Evolutionary conservation across 2,888 invertebrate species (phyloP), one percentile per base, ranked within the genome.

Genomic region (Blastobasis adustella): DNA sequence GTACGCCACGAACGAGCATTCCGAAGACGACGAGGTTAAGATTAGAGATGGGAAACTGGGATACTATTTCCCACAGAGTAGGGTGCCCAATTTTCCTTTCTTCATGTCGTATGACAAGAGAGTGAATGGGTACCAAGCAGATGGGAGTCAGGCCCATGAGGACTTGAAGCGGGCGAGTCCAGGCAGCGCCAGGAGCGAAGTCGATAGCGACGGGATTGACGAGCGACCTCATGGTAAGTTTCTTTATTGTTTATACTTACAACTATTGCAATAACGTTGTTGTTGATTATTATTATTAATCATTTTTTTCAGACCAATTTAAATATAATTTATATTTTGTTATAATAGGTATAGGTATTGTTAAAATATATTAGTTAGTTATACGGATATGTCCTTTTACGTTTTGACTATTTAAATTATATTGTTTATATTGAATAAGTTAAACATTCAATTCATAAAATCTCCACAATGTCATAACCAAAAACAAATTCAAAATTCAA

Each of bases 21-120:
- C 82, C 0, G 85, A 84, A 45, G 85, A 86, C 5, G 85, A 86
- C 3, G 82, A 86, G 1, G 62, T 79, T 5, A 83, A 86, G 61
- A 67, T 79, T 54, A 74, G 84, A 49, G 80, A 82, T 52, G 76
- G 73, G 50, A 82, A 84, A 58, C 78, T 87, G 79, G 79, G 80
- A 0, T 88, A 87, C 52, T 88, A 82, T 61, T 83, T 84, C 47
- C 84, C 83, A 49, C 86, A 85, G 61, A 86, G 78, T 60, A 68
- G 86, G 0, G 81, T 86, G 5, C 77, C 80, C 44, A 87, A 85
- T 71, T 88, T 89, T 53, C 88, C 89, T 43, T 85, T 88, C 59
- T 89, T 87, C 57, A 83, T 89, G 82, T 78, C 82, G 3, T 89
- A 89, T 56, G 87, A 88, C 5, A 87, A 88, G 55, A 73, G 86